phyloP scores from a whole-genome alignment of 2,113 vertebrate species.

The Corythornis madagascariensis region DNA sequence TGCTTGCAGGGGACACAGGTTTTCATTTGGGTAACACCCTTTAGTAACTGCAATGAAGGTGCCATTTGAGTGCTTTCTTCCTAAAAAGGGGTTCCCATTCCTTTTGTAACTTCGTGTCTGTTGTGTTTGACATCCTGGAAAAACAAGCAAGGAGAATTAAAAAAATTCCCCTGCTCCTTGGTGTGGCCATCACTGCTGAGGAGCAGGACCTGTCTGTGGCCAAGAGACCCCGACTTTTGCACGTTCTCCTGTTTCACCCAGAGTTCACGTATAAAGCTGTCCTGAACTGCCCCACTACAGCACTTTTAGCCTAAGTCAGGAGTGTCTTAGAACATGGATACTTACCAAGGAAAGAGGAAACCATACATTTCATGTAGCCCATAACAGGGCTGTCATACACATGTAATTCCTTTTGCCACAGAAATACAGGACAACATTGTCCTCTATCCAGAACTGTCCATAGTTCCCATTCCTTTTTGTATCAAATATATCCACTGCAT shows the following conservation, averaged over 20 bases:
- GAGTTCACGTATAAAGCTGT: neutral
- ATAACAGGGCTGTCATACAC: neutral
- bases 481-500: neutral
- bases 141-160: neutral
- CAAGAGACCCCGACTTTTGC: neutral
- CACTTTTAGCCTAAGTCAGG: neutral
- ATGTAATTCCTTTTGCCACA: neutral
- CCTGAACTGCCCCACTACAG: neutral
- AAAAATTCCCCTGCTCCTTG: neutral
- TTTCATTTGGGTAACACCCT: neutral
- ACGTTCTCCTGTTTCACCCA: neutral
- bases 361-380: neutral
- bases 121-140: neutral
- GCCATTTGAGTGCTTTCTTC: neutral
- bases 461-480: neutral
- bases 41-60: neutral
- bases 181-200: neutral
- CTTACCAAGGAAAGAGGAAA: neutral
- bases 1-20: neutral
- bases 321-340: neutral
- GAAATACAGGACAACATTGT: neutral
- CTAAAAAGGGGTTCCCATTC: accelerated
- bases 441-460: neutral
- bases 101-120: neutral
- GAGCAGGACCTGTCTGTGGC: neutral